phyloP scores from a whole-genome alignment of 2,113 vertebrate species.

The Oncorhynchus nerka region DNA sequence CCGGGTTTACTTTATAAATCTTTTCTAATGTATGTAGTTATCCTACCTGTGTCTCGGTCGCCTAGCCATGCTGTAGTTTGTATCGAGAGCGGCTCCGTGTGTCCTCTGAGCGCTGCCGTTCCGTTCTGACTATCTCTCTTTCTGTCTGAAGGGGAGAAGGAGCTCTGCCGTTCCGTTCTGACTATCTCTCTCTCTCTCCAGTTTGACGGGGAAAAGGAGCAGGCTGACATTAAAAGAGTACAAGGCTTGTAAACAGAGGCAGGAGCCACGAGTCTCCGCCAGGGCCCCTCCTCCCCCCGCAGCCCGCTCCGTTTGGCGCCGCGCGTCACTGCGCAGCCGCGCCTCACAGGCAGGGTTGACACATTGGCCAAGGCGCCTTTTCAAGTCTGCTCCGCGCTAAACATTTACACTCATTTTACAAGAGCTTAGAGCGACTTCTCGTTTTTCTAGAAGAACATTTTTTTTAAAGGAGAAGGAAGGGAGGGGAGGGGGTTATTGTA shows the following conservation, averaged over 20 bases:
- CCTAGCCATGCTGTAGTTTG: constrained; percentile 79
- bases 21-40: neutral
- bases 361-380: constrained; percentile 67
- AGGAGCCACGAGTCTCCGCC: constrained; percentile 72
- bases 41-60: constrained; percentile 93
- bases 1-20: neutral
- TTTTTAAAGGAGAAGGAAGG: neutral
- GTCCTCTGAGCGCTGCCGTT: constrained; percentile 48
- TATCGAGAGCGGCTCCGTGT: constrained; percentile 63
- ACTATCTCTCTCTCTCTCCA: constrained; percentile 12
- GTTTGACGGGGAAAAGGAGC: constrained; percentile 62
- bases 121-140: constrained; percentile 45
- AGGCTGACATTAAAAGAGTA: constrained; percentile 86
- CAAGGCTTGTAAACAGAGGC: constrained; percentile 75
- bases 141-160: too few species aligned
- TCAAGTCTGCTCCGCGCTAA: constrained; percentile 67
- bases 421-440: constrained; percentile 31
- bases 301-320: constrained; percentile 86
- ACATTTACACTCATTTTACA: constrained; percentile 28
- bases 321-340: neutral
- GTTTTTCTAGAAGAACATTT: neutral
- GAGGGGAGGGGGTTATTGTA: constrained; percentile 40
- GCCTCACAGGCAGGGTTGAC: too few species aligned
- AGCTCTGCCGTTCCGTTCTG: too few species aligned
- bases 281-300: constrained; percentile 60